These are phyloP conservation scores for Pachyrhynchus sulphureomaculatus DNA, from an alignment of 1,140 invertebrate genomes.

Conservation along the genomic window DNA sequence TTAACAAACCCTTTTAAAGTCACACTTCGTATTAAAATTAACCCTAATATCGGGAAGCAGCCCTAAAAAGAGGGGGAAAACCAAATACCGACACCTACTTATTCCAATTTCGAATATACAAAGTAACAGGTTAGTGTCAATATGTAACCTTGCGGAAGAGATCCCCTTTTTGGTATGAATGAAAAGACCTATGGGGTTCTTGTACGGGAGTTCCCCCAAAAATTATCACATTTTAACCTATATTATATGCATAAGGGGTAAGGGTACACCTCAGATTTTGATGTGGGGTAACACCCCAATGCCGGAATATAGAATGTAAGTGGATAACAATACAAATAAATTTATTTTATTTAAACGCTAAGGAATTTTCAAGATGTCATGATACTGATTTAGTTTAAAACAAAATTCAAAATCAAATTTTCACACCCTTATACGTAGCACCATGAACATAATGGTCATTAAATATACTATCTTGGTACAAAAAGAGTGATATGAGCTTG, in stretches of 20 bases:
- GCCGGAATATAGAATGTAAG: no score
- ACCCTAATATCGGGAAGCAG: constrained; percentile 21
- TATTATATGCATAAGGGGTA: constrained; percentile 7
- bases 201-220: constrained; percentile 12
- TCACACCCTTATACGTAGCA: no score
- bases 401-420: no score
- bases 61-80: constrained; percentile 17
- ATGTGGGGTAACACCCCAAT: constrained; percentile 1
- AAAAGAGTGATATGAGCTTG: no score
- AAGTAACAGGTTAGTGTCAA: constrained; percentile 26
- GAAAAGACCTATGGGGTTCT: constrained; percentile 8
- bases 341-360: no score
- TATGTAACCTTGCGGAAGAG: constrained; percentile 9
- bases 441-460: no score
- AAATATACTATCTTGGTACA: no score
- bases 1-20: constrained; percentile 19
- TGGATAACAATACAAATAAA: no score
- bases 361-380: no score
- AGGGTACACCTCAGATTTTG: background rate
- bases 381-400: no score
- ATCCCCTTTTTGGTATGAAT: background rate
- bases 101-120: constrained; percentile 6
- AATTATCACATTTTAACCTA: constrained; percentile 10
- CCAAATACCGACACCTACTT: constrained; percentile 5
- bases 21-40: constrained; percentile 20